Evolutionary conservation across 1,140 invertebrate species (phyloP).

Genomic region (Chymomyza costata): DNA sequence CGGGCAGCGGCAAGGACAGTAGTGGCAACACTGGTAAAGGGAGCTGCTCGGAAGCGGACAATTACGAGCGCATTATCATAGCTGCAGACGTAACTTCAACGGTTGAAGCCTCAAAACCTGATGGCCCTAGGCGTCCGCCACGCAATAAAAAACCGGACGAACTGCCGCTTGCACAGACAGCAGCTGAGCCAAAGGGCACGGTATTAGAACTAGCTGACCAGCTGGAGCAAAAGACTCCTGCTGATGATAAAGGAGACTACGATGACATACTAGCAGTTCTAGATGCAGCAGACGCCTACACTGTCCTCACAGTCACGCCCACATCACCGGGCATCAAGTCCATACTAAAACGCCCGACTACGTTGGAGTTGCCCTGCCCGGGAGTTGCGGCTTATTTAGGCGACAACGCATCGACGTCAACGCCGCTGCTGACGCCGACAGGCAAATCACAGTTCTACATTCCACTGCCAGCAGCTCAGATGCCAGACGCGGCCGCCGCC

Average conservation of each 20-base stretch:
- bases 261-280: conserved; percentile 5
- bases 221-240: conserved; percentile 3
- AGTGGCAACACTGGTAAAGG: background rate
- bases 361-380: conserved; percentile 41
- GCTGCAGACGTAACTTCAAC: conserved; percentile 8
- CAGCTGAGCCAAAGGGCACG: background rate
- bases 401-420: conserved; percentile 9
- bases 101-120: conserved; percentile 1
- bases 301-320: conserved; percentile 55
- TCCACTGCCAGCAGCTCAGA: conserved; percentile 77
- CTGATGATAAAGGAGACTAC: background rate
- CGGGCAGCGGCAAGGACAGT: conserved; percentile 72
- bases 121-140: conserved; percentile 65
- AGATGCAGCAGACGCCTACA: conserved; percentile 18
- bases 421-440: conserved; percentile 44
- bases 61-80: conserved; percentile 47
- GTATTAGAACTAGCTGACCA: too few species aligned
- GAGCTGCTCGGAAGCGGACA: conserved; percentile 22
- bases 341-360: conserved; percentile 81
- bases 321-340: conserved; percentile 78
- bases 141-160: conserved; percentile 62
- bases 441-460: conserved; percentile 81
- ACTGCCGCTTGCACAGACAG: conserved; percentile 1
- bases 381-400: too few species aligned
- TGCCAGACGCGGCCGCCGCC: conserved; percentile 5